These are phyloP conservation scores for Mesembrinibis cayennensis DNA, from an alignment of 2,113 vertebrate genomes.

Conservation along the genomic window DNA sequence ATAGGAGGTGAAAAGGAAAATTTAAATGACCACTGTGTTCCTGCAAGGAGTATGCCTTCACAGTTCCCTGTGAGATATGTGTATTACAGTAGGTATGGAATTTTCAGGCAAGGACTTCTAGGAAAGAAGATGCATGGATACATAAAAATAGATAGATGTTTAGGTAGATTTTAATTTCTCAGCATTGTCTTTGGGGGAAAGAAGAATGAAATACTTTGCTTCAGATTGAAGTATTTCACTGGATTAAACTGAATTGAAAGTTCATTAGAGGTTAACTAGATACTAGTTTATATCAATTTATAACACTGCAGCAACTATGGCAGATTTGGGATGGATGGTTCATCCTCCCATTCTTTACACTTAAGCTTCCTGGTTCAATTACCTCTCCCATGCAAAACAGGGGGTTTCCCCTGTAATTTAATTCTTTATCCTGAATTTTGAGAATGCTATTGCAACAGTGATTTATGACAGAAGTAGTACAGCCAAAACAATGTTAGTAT, in stretches of 20 bases:
- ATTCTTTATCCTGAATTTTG: not conserved
- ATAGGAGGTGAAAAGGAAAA: not conserved
- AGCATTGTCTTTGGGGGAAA: not conserved
- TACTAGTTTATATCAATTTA: not conserved
- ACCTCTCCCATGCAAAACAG: not conserved
- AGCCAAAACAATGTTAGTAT: not conserved
- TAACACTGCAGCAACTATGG: not conserved
- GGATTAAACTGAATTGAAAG: not conserved
- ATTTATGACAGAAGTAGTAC: not conserved
- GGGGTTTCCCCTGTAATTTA: not conserved
- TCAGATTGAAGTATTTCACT: not conserved
- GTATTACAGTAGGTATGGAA: not conserved
- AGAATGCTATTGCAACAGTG: not conserved
- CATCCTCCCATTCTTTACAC: not conserved
- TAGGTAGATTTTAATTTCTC: not conserved
- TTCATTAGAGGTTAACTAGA: not conserved
- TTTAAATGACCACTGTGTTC: not conserved
- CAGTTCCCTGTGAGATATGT: rapidly evolving
- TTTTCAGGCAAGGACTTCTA: not conserved
- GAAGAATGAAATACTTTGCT: not conserved
- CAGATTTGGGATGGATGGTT: not conserved
- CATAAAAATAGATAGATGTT: not conserved
- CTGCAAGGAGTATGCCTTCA: not conserved
- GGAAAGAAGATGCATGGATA: not conserved
- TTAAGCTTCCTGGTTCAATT: not conserved